phyloP scores from a whole-genome alignment of 2,113 vertebrate species.

The Psittacus erithacus region DNA sequence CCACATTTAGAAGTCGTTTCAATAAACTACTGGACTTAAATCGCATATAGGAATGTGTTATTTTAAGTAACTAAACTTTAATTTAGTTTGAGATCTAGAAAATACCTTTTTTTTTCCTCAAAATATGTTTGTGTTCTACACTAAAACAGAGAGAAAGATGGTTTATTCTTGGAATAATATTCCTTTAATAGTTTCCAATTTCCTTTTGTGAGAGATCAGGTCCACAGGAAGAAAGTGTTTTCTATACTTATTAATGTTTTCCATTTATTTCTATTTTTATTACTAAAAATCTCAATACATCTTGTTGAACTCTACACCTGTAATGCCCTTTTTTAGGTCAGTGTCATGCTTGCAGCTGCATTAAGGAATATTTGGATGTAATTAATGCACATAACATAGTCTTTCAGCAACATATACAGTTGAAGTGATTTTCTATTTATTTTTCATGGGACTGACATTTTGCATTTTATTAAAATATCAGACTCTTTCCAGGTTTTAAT shows the following conservation, averaged over 20 bases:
- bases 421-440: background rate
- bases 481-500: background rate
- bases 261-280: background rate
- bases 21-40: background rate
- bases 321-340: background rate
- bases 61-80: background rate
- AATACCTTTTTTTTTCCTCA: fast-evolving
- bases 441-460: background rate
- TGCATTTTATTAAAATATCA: background rate
- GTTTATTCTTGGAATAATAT: background rate
- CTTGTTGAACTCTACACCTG: background rate
- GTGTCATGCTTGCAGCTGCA: background rate
- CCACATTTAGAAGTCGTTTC: background rate
- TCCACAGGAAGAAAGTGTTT: background rate
- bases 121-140: background rate
- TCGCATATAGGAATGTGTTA: background rate
- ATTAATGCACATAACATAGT: background rate
- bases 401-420: background rate
- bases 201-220: background rate
- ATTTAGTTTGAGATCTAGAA: background rate
- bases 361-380: background rate
- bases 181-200: background rate
- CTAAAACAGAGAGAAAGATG: background rate
- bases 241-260: background rate
- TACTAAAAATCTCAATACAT: background rate